Base-by-base conservation (phyloP, 2,797 vertebrate species). In the Acropternis orthonyx region DNA sequence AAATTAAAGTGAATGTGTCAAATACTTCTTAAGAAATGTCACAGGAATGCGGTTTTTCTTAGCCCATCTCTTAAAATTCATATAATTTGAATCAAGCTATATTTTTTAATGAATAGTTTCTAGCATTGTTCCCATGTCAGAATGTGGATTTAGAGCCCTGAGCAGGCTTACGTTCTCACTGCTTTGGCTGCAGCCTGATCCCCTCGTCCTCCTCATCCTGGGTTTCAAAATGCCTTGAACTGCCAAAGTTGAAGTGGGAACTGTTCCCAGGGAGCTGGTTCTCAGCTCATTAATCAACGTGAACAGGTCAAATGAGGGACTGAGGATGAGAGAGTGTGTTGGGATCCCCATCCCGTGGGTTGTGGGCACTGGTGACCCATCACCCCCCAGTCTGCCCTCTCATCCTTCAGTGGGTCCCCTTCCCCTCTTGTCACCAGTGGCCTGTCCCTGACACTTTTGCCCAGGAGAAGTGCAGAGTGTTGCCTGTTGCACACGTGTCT, bases 261-360 rank as follows among this genome's bases (percentile, higher is more conserved):
- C 27, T 39, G 49, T 85, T 95, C 89, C 93, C 88, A 58, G 93
- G 37, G 1, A 83, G 68, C 74, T 91, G 19, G 9, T 90, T 94
- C 58, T 89, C 93, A 95, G 85, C 95, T 91, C 76, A 16, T 95
- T 89, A 95, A 91, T 96, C 85, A 84, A 21, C 28, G 30, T 15
- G 37, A 68, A 28, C 79, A 58, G 65, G 41, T 88, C 91, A 83
- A 56, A 51, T 54, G 39, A 58, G 62, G 62, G 59, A 21, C 32
- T 55, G 75, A 81, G 51, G 74, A 80, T 66, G 59, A 79, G 30
- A 18, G 61, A 63, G 48, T 61, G 61, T 81, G 43, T 30, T 78
- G 62, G 61, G 58, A 41, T 83, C 66, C 41, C 41, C 37, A 17
- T 61, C 37, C 56, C 61, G 24, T 54, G 0, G 0, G 52, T 56